Percentiles rank a stretch among this genome's conserved stretches.
These are phyloP conservation scores for Nyleta sp. DNA, from an alignment of 2,888 invertebrate species.

Conservation along the genomic window DNA sequence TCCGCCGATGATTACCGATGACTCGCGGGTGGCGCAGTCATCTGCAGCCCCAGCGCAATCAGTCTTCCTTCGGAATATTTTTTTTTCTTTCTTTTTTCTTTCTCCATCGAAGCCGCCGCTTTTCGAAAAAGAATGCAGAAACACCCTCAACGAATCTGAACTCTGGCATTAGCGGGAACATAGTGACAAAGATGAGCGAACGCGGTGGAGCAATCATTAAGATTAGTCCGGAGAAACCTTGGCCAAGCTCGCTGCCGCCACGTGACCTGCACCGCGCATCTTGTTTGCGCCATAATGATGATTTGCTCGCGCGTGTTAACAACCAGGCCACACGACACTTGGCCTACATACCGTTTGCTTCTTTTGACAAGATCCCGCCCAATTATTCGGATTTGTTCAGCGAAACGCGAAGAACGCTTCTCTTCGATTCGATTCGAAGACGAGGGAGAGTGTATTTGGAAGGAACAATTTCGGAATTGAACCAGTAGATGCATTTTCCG, in stretches of 20 bases:
- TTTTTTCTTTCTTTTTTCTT: background rate
- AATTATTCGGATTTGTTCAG: constrained; percentile 28
- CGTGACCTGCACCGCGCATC: constrained; percentile 14
- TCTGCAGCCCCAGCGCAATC: constrained; percentile 8
- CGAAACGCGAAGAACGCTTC: too few species aligned
- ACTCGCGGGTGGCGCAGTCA: constrained; percentile 26
- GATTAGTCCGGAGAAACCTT: constrained; percentile 35
- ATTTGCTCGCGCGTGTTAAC: constrained; percentile 42
- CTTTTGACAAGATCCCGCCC: constrained; percentile 33
- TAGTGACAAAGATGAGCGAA: background rate
- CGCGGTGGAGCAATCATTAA: constrained; percentile 31
- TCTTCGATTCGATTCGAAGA: too few species aligned
- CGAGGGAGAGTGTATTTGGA: too few species aligned
- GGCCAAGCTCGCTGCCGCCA: constrained; percentile 17
- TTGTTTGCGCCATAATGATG: constrained; percentile 46
- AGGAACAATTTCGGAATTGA: too few species aligned
- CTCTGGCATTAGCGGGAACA: too few species aligned
- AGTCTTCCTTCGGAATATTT: constrained; percentile 14
- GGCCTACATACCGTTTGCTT: constrained; percentile 47
- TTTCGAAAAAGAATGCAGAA: too few species aligned
- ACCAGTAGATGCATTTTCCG: too few species aligned
- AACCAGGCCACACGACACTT: constrained; percentile 47
- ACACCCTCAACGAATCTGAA: too few species aligned
- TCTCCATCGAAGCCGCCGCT: too few species aligned
- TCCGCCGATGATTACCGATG: constrained; percentile 40